These are phyloP conservation scores for Proales similis DNA, from an alignment of 1,140 invertebrate genomes.

Conservation along the genomic window DNA sequence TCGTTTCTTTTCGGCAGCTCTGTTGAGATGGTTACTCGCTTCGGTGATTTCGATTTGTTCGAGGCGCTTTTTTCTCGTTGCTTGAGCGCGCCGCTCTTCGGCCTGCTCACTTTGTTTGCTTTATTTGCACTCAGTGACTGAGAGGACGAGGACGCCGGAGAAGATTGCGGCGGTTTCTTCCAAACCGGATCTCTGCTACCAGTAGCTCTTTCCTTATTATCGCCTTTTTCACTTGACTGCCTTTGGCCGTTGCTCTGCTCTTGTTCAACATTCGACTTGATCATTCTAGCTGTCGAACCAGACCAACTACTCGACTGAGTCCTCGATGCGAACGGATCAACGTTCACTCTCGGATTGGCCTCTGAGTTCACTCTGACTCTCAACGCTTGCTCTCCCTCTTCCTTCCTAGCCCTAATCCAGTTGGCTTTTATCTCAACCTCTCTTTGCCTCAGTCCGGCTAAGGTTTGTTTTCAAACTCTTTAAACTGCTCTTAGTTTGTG, in stretches of 20 bases:
- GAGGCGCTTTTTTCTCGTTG: conserved; percentile 6
- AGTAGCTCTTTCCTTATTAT: neutral
- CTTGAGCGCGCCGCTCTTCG: conserved; percentile 3
- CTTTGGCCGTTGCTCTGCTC: neutral
- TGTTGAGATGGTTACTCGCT: conserved; percentile 30
- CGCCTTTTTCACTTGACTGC: neutral
- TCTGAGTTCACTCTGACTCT: conserved; percentile 42
- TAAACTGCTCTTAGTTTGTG: too few species aligned
- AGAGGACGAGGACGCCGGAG: too few species aligned
- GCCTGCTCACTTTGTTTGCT: neutral
- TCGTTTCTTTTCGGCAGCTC: conserved; percentile 34
- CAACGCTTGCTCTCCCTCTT: conserved; percentile 47
- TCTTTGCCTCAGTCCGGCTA: conserved; percentile 36
- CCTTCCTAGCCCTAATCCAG: conserved; percentile 48
- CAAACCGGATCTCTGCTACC: too few species aligned
- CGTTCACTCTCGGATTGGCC: conserved; percentile 1
- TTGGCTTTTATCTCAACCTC: conserved; percentile 49
- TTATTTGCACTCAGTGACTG: too few species aligned
- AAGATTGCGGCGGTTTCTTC: too few species aligned
- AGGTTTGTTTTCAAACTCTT: neutral
- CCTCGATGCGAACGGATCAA: conserved; percentile 32
- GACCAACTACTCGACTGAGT: conserved; percentile 1
- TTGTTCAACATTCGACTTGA: neutral
- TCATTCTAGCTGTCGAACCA: too few species aligned
- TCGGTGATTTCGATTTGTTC: conserved; percentile 34